Base-by-base conservation (phyloP, 1,140 invertebrate species). In the Ceratoteleas bidentatus region DNA sequence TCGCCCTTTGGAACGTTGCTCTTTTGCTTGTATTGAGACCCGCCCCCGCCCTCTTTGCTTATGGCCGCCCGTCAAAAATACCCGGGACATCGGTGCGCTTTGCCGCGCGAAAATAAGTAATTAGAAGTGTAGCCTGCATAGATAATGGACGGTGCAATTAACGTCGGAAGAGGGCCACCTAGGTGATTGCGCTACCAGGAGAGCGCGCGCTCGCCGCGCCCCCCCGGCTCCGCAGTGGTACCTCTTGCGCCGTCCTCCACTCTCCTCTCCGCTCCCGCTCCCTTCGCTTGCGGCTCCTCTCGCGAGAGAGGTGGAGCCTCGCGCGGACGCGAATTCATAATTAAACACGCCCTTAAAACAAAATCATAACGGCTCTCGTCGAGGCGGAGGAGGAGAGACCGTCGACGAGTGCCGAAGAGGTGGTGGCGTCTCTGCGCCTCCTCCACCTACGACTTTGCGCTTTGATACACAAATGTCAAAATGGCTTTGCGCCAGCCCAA, bases 271-370 rank as follows among this genome's bases (percentile, higher is more conserved):
- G 15, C 49, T 40, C 74, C 50, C 73, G 68, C 74, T 65, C 61
- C 24, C 24, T 24, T 24, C 24, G 24, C 24, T 1, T 45, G 34
- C 50, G 56, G 56, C 56, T 74, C 62, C 69, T 68, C 70, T 77
- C 69, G 65, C 68, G 66, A 77, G 75, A 75, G 86, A 88, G 91
- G 91, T 91, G 91, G 90, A 92, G 91, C 90, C 72, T 90, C 88
- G 87, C 78, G 87, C 87, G 87, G 89, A 89, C 89, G 88, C 89
- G 89, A 89, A 92, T 91, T 91, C 89, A 91, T 91, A 91, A 92
- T 92, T 91, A 92, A 92, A 91, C 91, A 91, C 90, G 91, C 91
- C 91, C 91, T 91, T 92, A 90, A 90, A 91, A 91, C 90, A 90
- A 91, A 92, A 92, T 92, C 91, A 92, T 91, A 90, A 89, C 90